Conservation (phyloP, 2,113 vertebrate species). For the Ictalurus furcatus region DNA sequence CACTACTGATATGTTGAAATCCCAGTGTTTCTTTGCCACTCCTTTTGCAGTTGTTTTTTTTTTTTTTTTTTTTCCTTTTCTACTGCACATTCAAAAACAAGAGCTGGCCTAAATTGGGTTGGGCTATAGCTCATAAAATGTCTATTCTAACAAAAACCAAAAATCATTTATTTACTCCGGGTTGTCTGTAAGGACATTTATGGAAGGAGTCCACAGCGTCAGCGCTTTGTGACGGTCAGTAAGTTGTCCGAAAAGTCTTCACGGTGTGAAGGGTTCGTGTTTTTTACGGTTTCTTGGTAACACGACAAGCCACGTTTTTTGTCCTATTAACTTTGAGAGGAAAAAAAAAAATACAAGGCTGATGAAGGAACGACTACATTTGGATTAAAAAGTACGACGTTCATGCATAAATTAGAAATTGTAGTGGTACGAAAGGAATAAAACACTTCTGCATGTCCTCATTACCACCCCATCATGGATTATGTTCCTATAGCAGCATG, state of each 20-base stretch:
- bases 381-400: background rate
- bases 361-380: background rate
- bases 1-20: conserved; percentile 20
- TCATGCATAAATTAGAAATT: background rate
- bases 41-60: too few species aligned
- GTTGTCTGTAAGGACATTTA: background rate
- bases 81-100: background rate
- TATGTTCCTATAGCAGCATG: background rate
- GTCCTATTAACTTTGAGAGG: background rate
- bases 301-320: background rate
- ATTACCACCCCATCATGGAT: background rate
- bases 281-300: background rate
- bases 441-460: background rate
- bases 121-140: background rate
- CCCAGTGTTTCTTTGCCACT: background rate
- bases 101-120: background rate
- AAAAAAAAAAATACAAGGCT: too few species aligned
- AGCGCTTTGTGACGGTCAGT: background rate
- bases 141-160: background rate
- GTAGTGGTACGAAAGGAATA: background rate
- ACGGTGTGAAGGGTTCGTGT: background rate
- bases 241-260: background rate
- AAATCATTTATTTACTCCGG: background rate
- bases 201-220: background rate
- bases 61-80: background rate